A percentile compares a stretch with the other conserved stretches of the same genome.
Evolutionary conservation across 1,140 invertebrate species (phyloP).

Genomic region (Tetranychus urticae): DNA sequence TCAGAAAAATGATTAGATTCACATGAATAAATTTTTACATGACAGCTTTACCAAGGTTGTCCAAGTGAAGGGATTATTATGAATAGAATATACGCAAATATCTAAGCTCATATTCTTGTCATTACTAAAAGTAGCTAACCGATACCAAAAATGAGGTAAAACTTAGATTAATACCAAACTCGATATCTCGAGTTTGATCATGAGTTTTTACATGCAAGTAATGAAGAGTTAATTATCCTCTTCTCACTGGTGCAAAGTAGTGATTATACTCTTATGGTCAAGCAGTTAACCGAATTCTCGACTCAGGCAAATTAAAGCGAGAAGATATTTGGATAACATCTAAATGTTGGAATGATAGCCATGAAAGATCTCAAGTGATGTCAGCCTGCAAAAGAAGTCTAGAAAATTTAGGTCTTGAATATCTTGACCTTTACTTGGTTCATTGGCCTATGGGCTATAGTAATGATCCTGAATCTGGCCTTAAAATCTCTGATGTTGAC

Average conservation of each 20-base stretch:
- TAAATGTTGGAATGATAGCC: no score
- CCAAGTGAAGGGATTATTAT: not conserved
- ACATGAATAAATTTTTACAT: not conserved
- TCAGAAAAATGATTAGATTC: not conserved
- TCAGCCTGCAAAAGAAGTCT: constrained; percentile 17
- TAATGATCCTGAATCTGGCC: not conserved
- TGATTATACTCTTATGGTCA: not conserved
- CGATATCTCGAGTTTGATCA: no score
- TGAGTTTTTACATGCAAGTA: no score
- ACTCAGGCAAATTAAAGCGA: not conserved
- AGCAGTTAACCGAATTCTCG: not conserved
- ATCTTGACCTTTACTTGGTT: constrained; percentile 55
- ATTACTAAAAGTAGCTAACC: no score
- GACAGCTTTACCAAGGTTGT: not conserved
- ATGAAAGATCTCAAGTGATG: not conserved
- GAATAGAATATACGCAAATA: not conserved
- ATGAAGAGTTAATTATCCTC: no score
- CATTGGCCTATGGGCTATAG: constrained; percentile 39
- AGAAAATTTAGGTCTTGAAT: constrained; percentile 37
- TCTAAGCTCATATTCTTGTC: not conserved
- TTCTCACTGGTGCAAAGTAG: no score
- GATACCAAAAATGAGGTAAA: no score
- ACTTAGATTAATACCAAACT: no score
- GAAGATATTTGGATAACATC: no score
- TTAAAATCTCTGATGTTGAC: not conserved